phyloP scores from a whole-genome alignment of 2,113 vertebrate genomes.

The Garra rufa region DNA sequence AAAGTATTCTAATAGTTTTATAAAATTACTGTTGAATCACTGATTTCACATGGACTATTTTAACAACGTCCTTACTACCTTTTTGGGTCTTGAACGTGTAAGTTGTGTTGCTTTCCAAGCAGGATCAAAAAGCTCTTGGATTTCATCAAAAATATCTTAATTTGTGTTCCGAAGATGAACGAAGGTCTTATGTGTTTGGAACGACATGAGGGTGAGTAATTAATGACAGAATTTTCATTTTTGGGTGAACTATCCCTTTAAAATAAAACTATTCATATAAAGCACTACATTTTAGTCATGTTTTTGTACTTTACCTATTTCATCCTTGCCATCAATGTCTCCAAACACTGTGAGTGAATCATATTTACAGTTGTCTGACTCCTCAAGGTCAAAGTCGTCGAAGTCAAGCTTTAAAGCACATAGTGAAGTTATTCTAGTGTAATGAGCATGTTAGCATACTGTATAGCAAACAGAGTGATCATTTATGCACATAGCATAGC shows the following conservation, averaged over 20 bases:
- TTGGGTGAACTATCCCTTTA: background rate
- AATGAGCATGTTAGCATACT: background rate
- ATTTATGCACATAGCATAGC: background rate
- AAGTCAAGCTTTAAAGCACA: conserved; percentile 77
- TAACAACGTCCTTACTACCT: too few species aligned
- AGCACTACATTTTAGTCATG: background rate
- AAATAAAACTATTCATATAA: too few species aligned
- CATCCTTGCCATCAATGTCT: conserved; percentile 72
- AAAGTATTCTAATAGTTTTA: too few species aligned
- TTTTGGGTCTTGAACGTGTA: too few species aligned
- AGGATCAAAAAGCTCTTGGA: too few species aligned
- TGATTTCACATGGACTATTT: too few species aligned
- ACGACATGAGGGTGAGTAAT: too few species aligned
- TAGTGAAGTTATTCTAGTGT: background rate
- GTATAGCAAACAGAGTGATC: background rate
- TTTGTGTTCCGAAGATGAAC: too few species aligned
- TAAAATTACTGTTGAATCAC: too few species aligned
- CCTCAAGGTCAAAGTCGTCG: conserved; percentile 80
- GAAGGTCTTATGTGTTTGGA: too few species aligned
- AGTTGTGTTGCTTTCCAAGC: too few species aligned
- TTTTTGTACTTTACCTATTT: conserved; percentile 72
- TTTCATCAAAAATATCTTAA: too few species aligned
- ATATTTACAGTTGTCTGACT: conserved; percentile 77
- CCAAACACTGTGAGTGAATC: conserved; percentile 77
- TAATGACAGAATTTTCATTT: background rate